These are phyloP conservation scores for Rhagoletis zephyria DNA, from an alignment of 1,140 invertebrate genomes.

Conservation along the genomic window DNA sequence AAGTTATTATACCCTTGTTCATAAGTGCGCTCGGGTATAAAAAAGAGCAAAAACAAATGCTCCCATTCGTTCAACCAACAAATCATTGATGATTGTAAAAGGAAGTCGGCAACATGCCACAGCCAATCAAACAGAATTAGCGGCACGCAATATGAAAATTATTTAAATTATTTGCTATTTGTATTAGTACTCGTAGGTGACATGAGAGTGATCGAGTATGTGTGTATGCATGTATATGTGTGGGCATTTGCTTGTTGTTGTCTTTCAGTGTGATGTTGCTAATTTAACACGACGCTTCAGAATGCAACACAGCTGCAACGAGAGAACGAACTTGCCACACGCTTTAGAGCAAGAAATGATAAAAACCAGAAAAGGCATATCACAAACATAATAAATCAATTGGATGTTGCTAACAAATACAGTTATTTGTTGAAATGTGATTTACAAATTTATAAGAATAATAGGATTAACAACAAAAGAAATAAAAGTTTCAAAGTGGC, in stretches of 20 bases:
- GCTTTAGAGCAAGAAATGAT: background rate
- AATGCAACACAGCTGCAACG: conserved; percentile 10
- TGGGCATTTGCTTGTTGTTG: background rate
- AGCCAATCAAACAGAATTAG: conserved; percentile 30
- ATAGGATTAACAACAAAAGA: background rate
- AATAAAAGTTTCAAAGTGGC: background rate
- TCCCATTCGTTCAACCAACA: background rate
- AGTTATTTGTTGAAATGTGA: conserved; percentile 23
- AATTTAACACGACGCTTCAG: conserved; percentile 2
- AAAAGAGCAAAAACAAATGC: background rate
- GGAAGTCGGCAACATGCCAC: conserved; percentile 45
- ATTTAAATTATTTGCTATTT: conserved; percentile 21
- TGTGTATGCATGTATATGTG: background rate
- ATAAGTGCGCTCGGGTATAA: background rate
- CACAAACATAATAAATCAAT: conserved; percentile 10
- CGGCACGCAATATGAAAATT: conserved; percentile 37
- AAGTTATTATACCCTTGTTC: too few species aligned
- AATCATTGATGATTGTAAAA: conserved; percentile 14
- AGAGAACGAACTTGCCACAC: background rate
- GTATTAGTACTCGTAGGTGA: background rate
- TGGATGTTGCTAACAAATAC: background rate
- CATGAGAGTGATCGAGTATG: background rate
- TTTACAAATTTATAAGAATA: background rate
- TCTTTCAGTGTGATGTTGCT: background rate
- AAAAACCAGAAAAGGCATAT: background rate